A percentile compares a stretch with the other conserved stretches of the same genome.
Evolutionary conservation across 2,113 vertebrate genomes (phyloP).

Genomic region (Neofelis nebulosa): DNA sequence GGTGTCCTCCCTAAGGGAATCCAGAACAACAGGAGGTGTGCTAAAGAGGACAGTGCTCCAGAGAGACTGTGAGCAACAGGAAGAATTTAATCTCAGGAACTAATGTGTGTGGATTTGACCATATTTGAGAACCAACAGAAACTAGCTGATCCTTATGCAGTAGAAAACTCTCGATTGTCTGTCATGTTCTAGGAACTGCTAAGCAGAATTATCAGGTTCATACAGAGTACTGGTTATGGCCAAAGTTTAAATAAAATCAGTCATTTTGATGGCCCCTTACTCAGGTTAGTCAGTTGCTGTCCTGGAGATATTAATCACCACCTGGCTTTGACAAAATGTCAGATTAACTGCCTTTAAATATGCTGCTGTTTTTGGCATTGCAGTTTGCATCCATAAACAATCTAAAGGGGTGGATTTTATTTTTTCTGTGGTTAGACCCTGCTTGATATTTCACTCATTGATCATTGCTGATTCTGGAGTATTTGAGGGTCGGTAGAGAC

Average conservation of each 20-base stretch:
- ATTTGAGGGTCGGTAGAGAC: background rate
- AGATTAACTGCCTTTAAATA: background rate
- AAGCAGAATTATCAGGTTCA: background rate
- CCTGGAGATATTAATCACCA: background rate
- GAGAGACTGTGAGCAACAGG: background rate
- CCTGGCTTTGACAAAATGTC: background rate
- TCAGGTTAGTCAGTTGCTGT: background rate
- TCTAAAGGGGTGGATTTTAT: background rate
- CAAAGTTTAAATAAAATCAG: background rate
- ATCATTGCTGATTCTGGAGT: background rate
- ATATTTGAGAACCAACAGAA: background rate
- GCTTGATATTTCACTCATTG: background rate
- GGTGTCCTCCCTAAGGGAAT: too few species aligned
- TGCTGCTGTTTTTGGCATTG: background rate
- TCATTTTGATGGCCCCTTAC: background rate
- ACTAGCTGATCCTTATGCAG: too few species aligned
- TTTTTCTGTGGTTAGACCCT: background rate
- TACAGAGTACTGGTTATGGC: background rate
- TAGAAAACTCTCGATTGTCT: background rate
- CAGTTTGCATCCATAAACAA: background rate
- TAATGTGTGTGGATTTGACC: background rate
- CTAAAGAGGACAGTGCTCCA: fast-evolving
- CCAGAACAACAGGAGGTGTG: background rate
- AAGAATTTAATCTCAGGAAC: background rate
- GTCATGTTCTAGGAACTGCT: background rate